Conservation (phyloP, 2,888 invertebrate species). For the Ecdyonurus torrentis region DNA sequence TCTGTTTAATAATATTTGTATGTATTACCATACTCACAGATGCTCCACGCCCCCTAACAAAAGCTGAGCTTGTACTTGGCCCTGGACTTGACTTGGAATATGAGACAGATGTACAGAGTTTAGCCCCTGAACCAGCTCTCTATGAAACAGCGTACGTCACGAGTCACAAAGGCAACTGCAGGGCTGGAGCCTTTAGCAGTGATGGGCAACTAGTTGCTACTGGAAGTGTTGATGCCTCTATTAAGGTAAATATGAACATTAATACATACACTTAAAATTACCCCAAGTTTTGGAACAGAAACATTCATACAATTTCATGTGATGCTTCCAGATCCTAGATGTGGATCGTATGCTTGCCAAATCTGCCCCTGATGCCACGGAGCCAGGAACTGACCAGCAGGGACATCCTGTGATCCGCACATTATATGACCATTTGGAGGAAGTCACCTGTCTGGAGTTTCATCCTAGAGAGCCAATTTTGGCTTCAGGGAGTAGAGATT, state of each 20-base stretch:
- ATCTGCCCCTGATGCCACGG: slow-evolving; percentile 81
- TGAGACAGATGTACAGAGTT: slow-evolving; percentile 83
- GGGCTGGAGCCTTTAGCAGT: slow-evolving; percentile 88
- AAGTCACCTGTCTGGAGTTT: slow-evolving; percentile 92
- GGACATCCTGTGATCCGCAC: slow-evolving; percentile 98
- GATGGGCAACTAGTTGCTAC: slow-evolving; percentile 95
- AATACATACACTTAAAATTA: no score
- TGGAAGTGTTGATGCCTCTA: slow-evolving; percentile 95
- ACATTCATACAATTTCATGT: no score
- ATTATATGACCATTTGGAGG: slow-evolving; percentile 92
- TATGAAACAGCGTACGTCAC: slow-evolving; percentile 99
- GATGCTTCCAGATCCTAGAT: slow-evolving; percentile 57
- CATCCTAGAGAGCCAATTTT: slow-evolving; percentile 90
- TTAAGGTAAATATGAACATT: slow-evolving; percentile 44
- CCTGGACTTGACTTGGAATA: slow-evolving; percentile 84
- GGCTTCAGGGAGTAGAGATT: slow-evolving; percentile 88
- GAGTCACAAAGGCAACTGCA: slow-evolving; percentile 89
- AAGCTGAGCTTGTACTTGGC: slow-evolving; percentile 36
- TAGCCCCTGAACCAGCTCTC: slow-evolving; percentile 90
- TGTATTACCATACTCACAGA: slow-evolving; percentile 31
- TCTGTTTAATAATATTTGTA: slow-evolving; percentile 35
- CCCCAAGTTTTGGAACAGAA: no score
- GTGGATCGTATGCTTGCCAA: slow-evolving; percentile 99
- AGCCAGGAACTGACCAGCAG: slow-evolving; percentile 60
- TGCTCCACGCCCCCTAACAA: slow-evolving; percentile 25